A percentile compares a stretch with the other conserved stretches of the same genome.
These are phyloP conservation scores for Meandrina meandrites DNA, from an alignment of 92 coral and sea anemone species.

Conservation along the genomic window DNA sequence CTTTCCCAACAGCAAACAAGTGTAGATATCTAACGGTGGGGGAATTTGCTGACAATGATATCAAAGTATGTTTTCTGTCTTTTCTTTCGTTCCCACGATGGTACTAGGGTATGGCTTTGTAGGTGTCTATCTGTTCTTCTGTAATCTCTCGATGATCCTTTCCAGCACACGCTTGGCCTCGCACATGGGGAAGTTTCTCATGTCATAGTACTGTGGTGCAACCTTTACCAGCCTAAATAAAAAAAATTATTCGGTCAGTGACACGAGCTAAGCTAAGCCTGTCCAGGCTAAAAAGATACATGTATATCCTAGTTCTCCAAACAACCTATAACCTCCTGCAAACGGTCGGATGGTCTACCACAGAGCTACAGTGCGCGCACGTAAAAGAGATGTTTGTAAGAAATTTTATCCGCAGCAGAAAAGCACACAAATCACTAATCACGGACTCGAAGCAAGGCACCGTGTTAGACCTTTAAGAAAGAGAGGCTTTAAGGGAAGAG, in stretches of 20 bases:
- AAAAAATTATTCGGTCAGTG: neutral
- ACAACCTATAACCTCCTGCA: no score
- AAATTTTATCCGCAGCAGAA: no score
- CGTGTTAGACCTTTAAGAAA: no score
- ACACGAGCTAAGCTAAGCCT: neutral
- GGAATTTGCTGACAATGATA: neutral
- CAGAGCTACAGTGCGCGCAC: no score
- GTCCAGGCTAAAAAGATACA: no score
- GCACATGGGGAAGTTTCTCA: slow-evolving; percentile 98
- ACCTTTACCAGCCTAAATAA: slow-evolving; percentile 81
- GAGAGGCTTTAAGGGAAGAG: no score
- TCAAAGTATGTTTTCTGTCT: neutral
- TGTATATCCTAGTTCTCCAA: no score
- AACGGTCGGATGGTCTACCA: no score
- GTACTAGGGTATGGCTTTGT: neutral
- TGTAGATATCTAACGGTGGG: neutral
- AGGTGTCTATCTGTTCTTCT: slow-evolving; percentile 36
- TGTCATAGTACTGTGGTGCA: slow-evolving; percentile 96
- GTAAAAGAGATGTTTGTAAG: no score
- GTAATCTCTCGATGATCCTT: slow-evolving; percentile 85
- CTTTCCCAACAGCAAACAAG: neutral
- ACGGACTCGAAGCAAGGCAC: no score
- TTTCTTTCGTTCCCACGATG: neutral
- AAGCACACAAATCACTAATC: no score
- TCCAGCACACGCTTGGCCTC: slow-evolving; percentile 97